These are phyloP conservation scores for Microcebus ravelobensis DNA, from an alignment of 2,113 vertebrate genomes.

Conservation along the genomic window DNA sequence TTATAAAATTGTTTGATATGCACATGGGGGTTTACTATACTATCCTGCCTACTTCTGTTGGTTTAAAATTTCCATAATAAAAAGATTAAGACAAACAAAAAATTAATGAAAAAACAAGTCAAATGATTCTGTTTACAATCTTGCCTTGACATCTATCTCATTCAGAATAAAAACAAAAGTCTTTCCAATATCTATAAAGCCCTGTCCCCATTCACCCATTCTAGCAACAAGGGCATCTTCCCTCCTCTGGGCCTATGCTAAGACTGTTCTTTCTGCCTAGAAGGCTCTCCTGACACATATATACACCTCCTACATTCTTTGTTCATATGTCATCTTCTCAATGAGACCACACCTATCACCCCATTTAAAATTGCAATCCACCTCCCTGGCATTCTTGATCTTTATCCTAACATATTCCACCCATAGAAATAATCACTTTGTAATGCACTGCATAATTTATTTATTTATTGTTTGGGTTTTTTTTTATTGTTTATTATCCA, in stretches of 20 bases:
- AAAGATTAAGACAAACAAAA: background rate
- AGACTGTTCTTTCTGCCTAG: background rate
- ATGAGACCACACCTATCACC: background rate
- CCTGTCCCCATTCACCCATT: background rate
- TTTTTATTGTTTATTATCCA: background rate
- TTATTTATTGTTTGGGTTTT: background rate
- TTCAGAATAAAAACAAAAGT: background rate
- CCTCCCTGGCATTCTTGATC: background rate
- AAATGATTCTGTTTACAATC: background rate
- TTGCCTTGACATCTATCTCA: background rate
- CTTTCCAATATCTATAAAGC: background rate
- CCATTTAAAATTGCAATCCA: background rate
- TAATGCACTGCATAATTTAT: background rate
- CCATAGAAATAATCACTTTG: background rate
- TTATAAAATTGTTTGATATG: background rate
- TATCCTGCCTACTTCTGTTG: background rate
- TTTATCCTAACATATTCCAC: background rate
- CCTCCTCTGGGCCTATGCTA: background rate
- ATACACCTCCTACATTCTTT: background rate
- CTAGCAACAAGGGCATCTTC: background rate
- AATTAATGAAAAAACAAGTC: background rate
- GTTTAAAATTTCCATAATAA: constrained; percentile 17
- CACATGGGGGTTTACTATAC: background rate
- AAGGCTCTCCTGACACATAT: background rate
- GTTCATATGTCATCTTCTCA: background rate